Percentiles rank a stretch among this genome's conserved stretches.
These are phyloP conservation scores for Takifugu ocellatus DNA, from an alignment of 2,797 vertebrate species.

Conservation along the genomic window DNA sequence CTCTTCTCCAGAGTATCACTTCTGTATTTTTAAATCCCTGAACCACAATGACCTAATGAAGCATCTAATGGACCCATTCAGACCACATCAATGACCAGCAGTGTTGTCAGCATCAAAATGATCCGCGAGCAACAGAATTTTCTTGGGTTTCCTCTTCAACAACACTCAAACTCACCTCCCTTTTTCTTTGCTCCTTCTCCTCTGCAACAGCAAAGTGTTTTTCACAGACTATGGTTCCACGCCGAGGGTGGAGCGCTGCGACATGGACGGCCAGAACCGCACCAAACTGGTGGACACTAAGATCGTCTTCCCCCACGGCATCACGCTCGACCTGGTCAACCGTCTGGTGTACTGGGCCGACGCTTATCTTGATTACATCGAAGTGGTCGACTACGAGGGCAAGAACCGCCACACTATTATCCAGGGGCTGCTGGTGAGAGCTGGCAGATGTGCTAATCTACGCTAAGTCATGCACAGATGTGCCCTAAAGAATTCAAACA, in stretches of 20 bases:
- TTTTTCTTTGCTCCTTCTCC: conserved; percentile 3
- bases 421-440: conserved; percentile 90
- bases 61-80: too few species aligned
- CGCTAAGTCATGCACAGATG: background rate
- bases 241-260: conserved; percentile 93
- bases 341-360: conserved; percentile 96
- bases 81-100: too few species aligned
- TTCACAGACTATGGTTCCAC: conserved; percentile 96
- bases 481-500: background rate
- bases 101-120: too few species aligned
- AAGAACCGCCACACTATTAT: conserved; percentile 97
- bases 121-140: background rate
- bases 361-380: conserved; percentile 95
- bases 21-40: conserved; percentile 26
- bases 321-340: conserved; percentile 92
- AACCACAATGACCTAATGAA: too few species aligned
- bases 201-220: conserved; percentile 86
- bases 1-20: conserved; percentile 44
- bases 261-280: conserved; percentile 97
- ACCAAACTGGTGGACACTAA: conserved; percentile 97
- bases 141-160: background rate
- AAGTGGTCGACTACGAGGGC: conserved; percentile 97
- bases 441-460: background rate
- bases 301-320: conserved; percentile 93
- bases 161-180: background rate